Evolutionary conservation across 2,797 vertebrate species (phyloP).

Genomic region (Micromesistius poutassou): DNA sequence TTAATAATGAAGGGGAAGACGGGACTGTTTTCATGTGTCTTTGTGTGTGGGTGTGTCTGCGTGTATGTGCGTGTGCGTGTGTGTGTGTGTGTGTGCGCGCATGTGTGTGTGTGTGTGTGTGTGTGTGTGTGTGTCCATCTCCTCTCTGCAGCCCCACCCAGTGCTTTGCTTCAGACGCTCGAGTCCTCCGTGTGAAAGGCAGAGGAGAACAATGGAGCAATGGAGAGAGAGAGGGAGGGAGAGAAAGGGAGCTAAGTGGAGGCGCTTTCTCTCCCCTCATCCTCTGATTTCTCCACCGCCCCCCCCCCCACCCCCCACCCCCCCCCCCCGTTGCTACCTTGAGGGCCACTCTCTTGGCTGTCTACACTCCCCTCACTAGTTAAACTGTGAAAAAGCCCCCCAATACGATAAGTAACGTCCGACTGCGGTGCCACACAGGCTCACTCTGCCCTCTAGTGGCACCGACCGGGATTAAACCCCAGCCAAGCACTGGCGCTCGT

Average conservation of each 20-base stretch:
- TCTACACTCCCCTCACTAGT: conserved; percentile 58
- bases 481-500: conserved; percentile 25
- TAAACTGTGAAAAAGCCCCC: conserved; percentile 62
- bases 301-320: conserved; percentile 13
- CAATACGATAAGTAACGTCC: conserved; percentile 64
- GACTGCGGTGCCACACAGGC: conserved; percentile 54
- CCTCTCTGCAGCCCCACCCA: conserved; percentile 2
- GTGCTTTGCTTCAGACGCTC: not conserved
- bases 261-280: conserved; percentile 21
- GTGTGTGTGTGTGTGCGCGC: not conserved
- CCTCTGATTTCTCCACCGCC: conserved; percentile 18
- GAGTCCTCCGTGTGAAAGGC: not conserved
- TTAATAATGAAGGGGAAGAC: not conserved
- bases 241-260: not conserved
- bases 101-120: conserved; percentile 2
- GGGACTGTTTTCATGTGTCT: not conserved
- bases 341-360: conserved; percentile 51
- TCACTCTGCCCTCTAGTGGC: conserved; percentile 60
- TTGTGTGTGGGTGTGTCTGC: conserved; percentile 2
- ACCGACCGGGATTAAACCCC: conserved; percentile 60
- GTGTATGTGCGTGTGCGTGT: too few relatives aligned
- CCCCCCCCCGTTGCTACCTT: conserved; percentile 44
- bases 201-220: not conserved
- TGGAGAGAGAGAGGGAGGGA: not conserved
- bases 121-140: conserved; percentile 2